Base-by-base conservation (phyloP, 1,140 invertebrate species). In the Hormaphis cornu region DNA sequence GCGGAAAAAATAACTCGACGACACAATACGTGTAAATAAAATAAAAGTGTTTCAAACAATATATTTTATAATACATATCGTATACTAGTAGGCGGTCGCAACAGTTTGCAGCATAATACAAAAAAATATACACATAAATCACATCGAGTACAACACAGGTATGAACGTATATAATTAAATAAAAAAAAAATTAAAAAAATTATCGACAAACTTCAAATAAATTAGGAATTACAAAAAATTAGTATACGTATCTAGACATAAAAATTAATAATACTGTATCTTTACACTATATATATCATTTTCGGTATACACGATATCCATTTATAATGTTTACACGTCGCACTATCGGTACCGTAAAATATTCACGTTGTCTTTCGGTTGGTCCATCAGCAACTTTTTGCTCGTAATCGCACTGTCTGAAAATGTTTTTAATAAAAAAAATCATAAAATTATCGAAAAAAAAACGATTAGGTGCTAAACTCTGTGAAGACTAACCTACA, bases 251-350 rank as follows among this genome's bases (percentile, higher is more conserved):
- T 44, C n/a, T n/a, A n/a, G n/a, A n/a, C n/a, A 46, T 61, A 20
- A 20, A 61, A 50, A 66, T 63, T 33, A 66, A 66, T 66, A 66
- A 66, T 66, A 66, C 61, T 66, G 61, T 12, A 50, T 48, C n/a
- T 48, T 50, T 66, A 66, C 40, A 48, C 28, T 46, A 35, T n/a
- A n/a, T n/a, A n/a, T n/a, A n/a, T n/a, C n/a, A 18, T 33, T 66
- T 48, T 35, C 22, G 9, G 22, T 44, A 61, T 44, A 7, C 18
- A 50, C 20, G 2, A 20, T 50, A 14, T 26, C 22, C 16, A 26
- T n/a, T 8, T n/a, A 37, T 0, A 20, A 9, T 24, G 35, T 40
- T 10, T 35, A 9, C 30, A 9, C 9, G 4, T 33, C 4, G 5
- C 4, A 50, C 7, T 50, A 66, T 66, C 44, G 8, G 20, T 66